These are phyloP conservation scores for Tyto alba DNA, from an alignment of 2,113 vertebrate genomes.

Conservation along the genomic window DNA sequence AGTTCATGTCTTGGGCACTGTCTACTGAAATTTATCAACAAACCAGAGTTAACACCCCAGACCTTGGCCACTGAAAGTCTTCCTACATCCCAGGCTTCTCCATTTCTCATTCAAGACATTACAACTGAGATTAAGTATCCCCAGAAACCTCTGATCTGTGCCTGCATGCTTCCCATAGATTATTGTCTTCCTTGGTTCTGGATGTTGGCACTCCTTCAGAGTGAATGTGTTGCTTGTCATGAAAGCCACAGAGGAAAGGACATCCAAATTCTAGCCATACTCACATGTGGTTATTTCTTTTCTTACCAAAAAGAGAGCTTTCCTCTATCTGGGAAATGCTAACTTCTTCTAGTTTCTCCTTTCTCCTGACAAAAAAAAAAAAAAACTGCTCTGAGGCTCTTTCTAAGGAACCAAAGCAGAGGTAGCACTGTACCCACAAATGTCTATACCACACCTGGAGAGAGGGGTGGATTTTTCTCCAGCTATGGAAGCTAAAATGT, in stretches of 20 bases:
- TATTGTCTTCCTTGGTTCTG: background rate
- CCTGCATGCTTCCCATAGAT: background rate
- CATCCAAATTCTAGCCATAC: background rate
- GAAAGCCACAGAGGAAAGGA: background rate
- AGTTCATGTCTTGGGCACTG: background rate
- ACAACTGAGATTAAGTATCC: background rate
- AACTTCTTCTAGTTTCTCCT: background rate
- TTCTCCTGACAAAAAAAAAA: background rate
- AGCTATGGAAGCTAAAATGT: background rate
- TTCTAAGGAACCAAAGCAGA: background rate
- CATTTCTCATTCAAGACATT: background rate
- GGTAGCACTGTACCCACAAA: background rate
- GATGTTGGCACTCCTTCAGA: background rate
- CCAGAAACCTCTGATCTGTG: background rate
- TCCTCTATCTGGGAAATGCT: background rate
- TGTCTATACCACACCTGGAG: background rate
- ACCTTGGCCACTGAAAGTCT: background rate
- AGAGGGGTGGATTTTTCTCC: background rate
- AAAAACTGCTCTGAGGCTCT: background rate
- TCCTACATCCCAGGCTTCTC: background rate
- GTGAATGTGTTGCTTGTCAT: background rate
- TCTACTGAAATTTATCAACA: background rate
- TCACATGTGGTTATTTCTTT: rapidly evolving
- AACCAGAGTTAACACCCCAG: background rate
- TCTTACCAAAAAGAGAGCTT: background rate